Percentiles rank a stretch among this genome's conserved stretches.
Evolutionary conservation across 2,888 invertebrate genomes (phyloP).

Genomic region (Lissocephala sabroskyi): DNA sequence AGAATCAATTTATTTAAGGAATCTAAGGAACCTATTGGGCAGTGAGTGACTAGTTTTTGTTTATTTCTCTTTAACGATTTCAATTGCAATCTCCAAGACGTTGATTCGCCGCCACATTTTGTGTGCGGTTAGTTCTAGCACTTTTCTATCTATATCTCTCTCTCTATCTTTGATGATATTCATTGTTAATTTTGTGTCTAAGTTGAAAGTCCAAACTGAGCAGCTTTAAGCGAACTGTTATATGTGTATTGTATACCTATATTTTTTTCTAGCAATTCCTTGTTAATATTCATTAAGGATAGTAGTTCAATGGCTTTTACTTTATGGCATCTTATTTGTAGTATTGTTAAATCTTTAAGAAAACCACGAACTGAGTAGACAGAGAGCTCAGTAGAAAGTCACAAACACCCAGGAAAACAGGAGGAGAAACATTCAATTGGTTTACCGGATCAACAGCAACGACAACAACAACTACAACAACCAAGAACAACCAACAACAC

Average conservation of each 20-base stretch:
- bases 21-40: too few species aligned
- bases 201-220: conserved; percentile 4
- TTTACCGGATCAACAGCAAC: conserved; percentile 21
- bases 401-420: conserved; percentile 8
- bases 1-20: too few species aligned
- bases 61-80: too few species aligned
- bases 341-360: conserved; percentile 17
- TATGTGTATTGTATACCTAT: conserved; percentile 21
- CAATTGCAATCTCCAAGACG: too few species aligned
- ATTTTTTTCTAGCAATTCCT: conserved; percentile 38
- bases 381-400: neutral
- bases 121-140: too few species aligned
- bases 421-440: conserved; percentile 24
- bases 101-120: too few species aligned
- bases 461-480: conserved; percentile 28
- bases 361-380: conserved; percentile 2
- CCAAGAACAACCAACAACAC: conserved; percentile 21
- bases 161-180: conserved; percentile 12
- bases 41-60: too few species aligned
- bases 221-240: conserved; percentile 56
- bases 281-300: conserved; percentile 51
- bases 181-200: too few species aligned
- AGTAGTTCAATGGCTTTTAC: conserved; percentile 28
- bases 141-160: too few species aligned
- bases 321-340: conserved; percentile 29